Base-by-base conservation (phyloP, 2,888 invertebrate genomes). In the Charanyca ferruginea region DNA sequence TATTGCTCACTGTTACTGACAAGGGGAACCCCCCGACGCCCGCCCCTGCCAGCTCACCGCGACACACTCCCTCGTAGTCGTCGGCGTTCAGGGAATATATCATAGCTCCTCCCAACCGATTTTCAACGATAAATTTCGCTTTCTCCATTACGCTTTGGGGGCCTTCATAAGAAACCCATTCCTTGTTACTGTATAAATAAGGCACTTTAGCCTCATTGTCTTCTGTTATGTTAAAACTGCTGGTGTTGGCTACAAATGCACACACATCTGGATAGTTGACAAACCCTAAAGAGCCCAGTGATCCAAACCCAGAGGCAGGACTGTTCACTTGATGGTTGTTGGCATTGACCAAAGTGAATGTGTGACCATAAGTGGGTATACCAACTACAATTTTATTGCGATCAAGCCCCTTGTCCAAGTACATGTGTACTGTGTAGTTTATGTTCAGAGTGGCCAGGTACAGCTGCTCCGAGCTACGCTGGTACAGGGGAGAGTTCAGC, bases 81-180 rank as follows among this genome's bases (percentile, higher is more conserved):
- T 98, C 98, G 2, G 96, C 96, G 86, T 98, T 98, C 25, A 98
- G 93, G 11, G 98, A 97, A 91, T 97, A 98, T 66, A 98, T 94
- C 98, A 98, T 98, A 6, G 97, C 97, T 38, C 98, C 98, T 53
- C 97, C 97, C 80, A 98, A 96, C 41, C 96, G 94, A 54, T 96
- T 94, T 8, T 95, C 92, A 83, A 96, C 96, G 1, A 97, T 96
- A 89, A 96, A 98, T 67, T 95, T 92, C 0, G 97, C 97, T 93
- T 98, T 98, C 82, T 96, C 96, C 60, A 93, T 93, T 2, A 98
- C 95, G 90, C 98, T 98, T 54, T 95, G 89, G 28, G 96, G 95
- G 83, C 97, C 96, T 73, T 98, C 98, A 87, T 97, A 98, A 0
- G 98, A 98, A 48, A 98, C 96, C 99, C 99, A 99, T 81, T 98